These are phyloP conservation scores for Charina bottae DNA, from an alignment of 2,113 vertebrate genomes.

Conservation along the genomic window DNA sequence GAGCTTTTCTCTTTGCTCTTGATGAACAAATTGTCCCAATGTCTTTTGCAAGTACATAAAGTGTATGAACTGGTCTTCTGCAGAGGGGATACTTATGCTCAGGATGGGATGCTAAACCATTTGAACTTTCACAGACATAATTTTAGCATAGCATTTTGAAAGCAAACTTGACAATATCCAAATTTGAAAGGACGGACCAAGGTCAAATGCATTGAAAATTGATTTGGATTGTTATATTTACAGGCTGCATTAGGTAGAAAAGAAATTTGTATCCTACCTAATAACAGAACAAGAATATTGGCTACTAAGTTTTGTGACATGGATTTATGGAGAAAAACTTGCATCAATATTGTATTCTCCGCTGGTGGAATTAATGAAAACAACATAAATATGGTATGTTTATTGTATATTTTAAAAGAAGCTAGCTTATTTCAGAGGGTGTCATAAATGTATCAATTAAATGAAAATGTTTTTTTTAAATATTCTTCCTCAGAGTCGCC, in stretches of 20 bases:
- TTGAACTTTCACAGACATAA: not conserved
- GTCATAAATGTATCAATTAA: not conserved
- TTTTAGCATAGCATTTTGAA: not conserved
- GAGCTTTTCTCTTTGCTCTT: not conserved
- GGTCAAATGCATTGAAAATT: not conserved
- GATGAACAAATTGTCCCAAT: not conserved
- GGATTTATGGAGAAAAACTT: not conserved
- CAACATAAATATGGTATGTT: constrained; percentile 20
- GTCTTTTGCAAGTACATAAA: not conserved
- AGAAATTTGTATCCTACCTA: constrained; percentile 6
- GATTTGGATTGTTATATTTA: not conserved
- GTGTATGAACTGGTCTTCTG: not conserved
- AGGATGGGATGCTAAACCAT: not conserved
- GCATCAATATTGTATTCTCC: not conserved
- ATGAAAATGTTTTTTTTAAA: not conserved
- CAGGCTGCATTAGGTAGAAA: not conserved
- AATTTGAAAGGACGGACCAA: not conserved
- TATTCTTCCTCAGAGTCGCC: constrained; percentile 5
- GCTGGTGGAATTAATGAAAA: constrained; percentile 15
- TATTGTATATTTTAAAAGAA: not conserved
- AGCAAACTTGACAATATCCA: not conserved
- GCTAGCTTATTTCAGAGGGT: not conserved
- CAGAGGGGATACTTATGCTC: not conserved
- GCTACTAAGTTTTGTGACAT: not conserved
- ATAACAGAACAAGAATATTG: not conserved